Percentiles rank a stretch among this genome's conserved stretches.
phyloP scores from a whole-genome alignment of 2,888 invertebrate genomes.

The Lapara coniferarum region DNA sequence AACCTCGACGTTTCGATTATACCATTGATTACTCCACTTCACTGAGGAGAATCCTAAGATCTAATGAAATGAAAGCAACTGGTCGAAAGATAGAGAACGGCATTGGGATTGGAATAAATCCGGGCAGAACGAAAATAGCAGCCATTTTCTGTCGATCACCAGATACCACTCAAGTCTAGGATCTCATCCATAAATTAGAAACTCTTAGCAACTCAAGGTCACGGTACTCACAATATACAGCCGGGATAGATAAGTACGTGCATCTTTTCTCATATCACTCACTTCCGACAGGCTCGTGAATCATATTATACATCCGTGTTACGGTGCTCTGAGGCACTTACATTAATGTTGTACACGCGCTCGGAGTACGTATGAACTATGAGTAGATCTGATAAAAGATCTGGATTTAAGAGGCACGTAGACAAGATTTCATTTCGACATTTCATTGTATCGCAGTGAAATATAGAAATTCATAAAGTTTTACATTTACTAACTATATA shows the following conservation, averaged over 20 bases:
- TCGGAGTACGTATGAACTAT: neutral
- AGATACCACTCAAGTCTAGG: too few species aligned
- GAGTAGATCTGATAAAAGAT: neutral
- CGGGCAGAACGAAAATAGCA: too few species aligned
- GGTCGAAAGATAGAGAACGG: too few species aligned
- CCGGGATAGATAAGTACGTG: neutral
- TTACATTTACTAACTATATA: too few species aligned
- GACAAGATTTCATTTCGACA: neutral
- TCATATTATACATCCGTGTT: constrained; percentile 16
- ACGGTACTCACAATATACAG: neutral
- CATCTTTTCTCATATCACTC: constrained; percentile 5
- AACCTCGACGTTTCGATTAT: too few species aligned
- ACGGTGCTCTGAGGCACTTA: constrained; percentile 1
- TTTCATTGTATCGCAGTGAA: neutral
- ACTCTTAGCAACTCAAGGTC: neutral
- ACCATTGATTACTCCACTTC: too few species aligned
- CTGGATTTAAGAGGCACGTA: neutral
- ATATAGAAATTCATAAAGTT: too few species aligned
- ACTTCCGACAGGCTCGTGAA: constrained; percentile 10
- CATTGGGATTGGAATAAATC: too few species aligned
- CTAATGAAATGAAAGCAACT: too few species aligned
- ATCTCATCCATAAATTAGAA: neutral
- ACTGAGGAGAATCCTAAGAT: too few species aligned
- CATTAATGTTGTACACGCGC: constrained; percentile 12
- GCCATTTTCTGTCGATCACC: too few species aligned